Conservation (phyloP, 2,113 vertebrate species). For the Paradisaea rubra region DNA sequence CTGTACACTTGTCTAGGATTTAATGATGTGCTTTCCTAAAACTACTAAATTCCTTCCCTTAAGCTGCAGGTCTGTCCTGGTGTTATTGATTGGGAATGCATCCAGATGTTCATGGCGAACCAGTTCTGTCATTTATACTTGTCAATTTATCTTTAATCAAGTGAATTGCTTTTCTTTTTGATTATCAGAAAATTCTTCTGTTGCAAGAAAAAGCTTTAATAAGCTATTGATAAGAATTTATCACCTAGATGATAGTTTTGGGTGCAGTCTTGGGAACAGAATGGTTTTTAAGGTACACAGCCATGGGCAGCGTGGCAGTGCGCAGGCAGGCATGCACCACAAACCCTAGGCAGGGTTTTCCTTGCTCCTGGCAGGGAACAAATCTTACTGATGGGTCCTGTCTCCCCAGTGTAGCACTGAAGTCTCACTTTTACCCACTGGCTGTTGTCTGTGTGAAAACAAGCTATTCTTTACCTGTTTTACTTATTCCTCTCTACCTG, state of each 20-base stretch:
- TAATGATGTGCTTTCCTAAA: neutral
- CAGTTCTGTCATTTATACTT: slow-evolving; percentile 7
- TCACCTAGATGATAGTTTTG: neutral
- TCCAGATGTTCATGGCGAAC: neutral
- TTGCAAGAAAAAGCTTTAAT: neutral
- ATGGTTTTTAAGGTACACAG: neutral
- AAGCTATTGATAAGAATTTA: neutral
- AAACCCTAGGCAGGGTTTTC: neutral
- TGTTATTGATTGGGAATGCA: neutral
- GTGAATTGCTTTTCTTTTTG: neutral
- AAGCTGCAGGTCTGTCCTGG: neutral
- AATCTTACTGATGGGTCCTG: neutral
- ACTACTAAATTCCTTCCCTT: neutral
- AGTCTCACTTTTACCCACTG: neutral
- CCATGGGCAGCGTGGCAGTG: neutral
- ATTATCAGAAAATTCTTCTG: neutral
- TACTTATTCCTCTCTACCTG: neutral
- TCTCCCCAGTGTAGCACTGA: neutral
- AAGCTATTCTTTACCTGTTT: neutral
- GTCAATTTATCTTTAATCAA: neutral
- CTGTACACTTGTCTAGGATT: neutral
- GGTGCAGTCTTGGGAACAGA: neutral
- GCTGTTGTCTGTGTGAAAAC: neutral
- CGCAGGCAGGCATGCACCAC: neutral
- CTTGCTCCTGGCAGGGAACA: neutral